Conservation (phyloP, 2,797 vertebrate genomes). For the Chelidonichthys spinosus region DNA sequence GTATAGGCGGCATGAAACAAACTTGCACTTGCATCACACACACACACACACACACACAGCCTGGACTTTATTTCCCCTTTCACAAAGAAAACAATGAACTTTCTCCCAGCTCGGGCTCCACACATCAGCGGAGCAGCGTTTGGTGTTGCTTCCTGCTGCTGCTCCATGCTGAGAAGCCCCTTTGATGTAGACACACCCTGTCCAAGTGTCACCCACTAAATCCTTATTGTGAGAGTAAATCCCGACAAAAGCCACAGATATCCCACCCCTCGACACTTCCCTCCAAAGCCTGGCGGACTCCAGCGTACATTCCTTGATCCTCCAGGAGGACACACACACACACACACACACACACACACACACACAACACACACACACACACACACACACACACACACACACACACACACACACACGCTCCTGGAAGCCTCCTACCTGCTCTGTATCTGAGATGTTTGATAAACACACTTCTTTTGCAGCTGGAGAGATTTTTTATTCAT, state of each 20-base stretch:
- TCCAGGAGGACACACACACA: conserved; percentile 25
- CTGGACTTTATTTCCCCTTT: neutral
- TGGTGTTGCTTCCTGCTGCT: conserved; percentile 20
- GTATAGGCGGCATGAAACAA: neutral
- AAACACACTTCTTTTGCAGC: neutral
- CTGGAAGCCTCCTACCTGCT: neutral
- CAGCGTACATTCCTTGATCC: conserved; percentile 38
- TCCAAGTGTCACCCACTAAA: conserved; percentile 55
- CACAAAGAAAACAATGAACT: conserved; percentile 6
- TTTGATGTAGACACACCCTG: conserved; percentile 59
- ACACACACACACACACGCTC: neutral
- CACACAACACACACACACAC: conserved; percentile 5
- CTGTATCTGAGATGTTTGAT: neutral
- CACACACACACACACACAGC: neutral
- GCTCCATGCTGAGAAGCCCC: conserved; percentile 38
- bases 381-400: conserved; percentile 9
- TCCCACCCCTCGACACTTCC: conserved; percentile 25
- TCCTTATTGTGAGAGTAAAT: conserved; percentile 62
- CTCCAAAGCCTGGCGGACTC: conserved; percentile 29
- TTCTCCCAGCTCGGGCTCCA: conserved; percentile 15
- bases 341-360: conserved; percentile 9
- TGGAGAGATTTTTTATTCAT: neutral
- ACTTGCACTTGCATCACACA: neutral
- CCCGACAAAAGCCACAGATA: conserved; percentile 56
- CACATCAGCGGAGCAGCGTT: conserved; percentile 19